These are phyloP conservation scores for Strongylocentrotus purpuratus DNA, from an alignment of 35 echinoderm and acorn worm genomes.

Conservation along the genomic window DNA sequence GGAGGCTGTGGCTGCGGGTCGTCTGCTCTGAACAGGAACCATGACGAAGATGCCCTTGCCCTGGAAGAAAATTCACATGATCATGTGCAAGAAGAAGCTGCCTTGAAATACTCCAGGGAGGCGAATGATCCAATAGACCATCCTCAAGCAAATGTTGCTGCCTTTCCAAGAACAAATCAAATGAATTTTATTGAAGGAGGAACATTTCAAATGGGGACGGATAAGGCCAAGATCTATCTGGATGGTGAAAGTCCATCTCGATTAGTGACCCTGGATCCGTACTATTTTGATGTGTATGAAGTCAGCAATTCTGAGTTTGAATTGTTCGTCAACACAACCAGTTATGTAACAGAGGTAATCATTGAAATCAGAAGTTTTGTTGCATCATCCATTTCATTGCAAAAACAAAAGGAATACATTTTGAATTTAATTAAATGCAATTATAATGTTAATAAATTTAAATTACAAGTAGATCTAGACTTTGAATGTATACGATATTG, in stretches of 20 bases:
- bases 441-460: too few relatives aligned
- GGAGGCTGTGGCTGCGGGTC: slow-evolving; percentile 63
- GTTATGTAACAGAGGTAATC: slow-evolving; percentile 88
- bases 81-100: slow-evolving; percentile 30
- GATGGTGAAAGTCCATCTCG: slow-evolving; percentile 92
- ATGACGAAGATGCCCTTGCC: background rate
- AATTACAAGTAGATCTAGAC: too few relatives aligned
- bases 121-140: slow-evolving; percentile 30
- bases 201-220: slow-evolving; percentile 92
- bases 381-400: too few relatives aligned
- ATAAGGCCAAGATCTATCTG: slow-evolving; percentile 60
- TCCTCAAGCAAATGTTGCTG: background rate
- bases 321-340: slow-evolving; percentile 67
- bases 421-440: too few relatives aligned
- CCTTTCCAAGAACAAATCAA: slow-evolving; percentile 67
- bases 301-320: slow-evolving; percentile 92
- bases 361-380: background rate
- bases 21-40: slow-evolving; percentile 52
- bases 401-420: too few relatives aligned
- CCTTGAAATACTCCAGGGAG: slow-evolving; percentile 53
- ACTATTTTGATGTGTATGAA: slow-evolving; percentile 93
- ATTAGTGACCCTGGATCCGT: slow-evolving; percentile 59
- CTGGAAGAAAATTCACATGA: slow-evolving; percentile 25
- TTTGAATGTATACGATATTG: too few relatives aligned
- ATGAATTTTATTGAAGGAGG: slow-evolving; percentile 79